Evolutionary conservation across 2,888 invertebrate genomes (phyloP), one percentile per base, ranked within the genome.

Genomic region (Loripinus fragilis): DNA sequence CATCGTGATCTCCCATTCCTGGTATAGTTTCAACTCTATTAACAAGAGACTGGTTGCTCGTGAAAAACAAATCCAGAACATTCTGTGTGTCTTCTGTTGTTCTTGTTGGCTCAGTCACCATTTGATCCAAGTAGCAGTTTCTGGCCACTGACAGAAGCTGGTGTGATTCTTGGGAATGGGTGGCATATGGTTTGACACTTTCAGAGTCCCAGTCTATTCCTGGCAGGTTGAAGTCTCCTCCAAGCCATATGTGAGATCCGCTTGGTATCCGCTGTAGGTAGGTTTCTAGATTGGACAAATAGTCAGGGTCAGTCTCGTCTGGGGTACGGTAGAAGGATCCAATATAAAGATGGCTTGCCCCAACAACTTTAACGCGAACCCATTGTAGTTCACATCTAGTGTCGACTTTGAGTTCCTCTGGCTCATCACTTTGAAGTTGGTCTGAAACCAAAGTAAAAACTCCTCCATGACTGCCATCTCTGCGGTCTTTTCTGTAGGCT

Each of bases 61-160:
- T 70, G 55, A 76, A 76, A 33, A 78, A 78, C 23, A 78, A 23
- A 33, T 73, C 77, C 12, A 77, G 50, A 23, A 68, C 68, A 42
- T 60, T 77, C 5, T 42, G 30, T 23, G 73, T 30, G 33, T 67
- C 23, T 28, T 72, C 77, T 72, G 72, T 77, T n/a, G 60, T 72
- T 25, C 73, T 35, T 23, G 77, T 77, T 69, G 72, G 72, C 23
- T 52, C 55, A 48, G 23, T 42, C 7, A 76, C 76, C 52, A 38
- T 66, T 60, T 76, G 76, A 67, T 76, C 72, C 7, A 76, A 30
- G 33, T 50, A 76, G 30, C 55, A 30, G 42, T 76, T 68, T 15
- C 66, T 52, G 3, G 68, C 38, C 12, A 68, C 55, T 20, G 65
- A 28, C 30, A 77, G 45, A 8, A 73, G 60, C 28, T 77, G 77